Percentiles rank a stretch among this genome's conserved stretches.
Evolutionary conservation across 2,888 invertebrate genomes (phyloP).

Genomic region (Hedya salicella): DNA sequence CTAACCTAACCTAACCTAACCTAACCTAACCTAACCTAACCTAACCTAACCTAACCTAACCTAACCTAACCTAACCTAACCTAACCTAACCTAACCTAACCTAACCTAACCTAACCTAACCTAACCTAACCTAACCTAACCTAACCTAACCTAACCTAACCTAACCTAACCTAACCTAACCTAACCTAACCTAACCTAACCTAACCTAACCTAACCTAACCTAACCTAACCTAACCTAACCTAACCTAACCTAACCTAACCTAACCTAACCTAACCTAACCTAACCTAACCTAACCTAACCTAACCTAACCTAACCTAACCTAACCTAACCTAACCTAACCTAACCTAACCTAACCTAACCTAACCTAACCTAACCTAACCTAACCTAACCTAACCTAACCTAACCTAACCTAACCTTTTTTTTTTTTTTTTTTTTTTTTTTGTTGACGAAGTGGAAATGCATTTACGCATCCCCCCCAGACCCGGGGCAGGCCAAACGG

Average conservation of each 20-base stretch:
- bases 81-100: slow-evolving; percentile 43
- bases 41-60: slow-evolving; percentile 50
- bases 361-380: slow-evolving; percentile 46
- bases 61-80: slow-evolving; percentile 47
- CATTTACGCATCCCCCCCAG: too few species aligned
- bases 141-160: slow-evolving; percentile 29
- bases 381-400: slow-evolving; percentile 47
- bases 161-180: slow-evolving; percentile 22
- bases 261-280: slow-evolving; percentile 40
- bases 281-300: slow-evolving; percentile 40
- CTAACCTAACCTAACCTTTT: slow-evolving; percentile 47
- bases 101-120: slow-evolving; percentile 33
- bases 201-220: slow-evolving; percentile 26
- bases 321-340: slow-evolving; percentile 29
- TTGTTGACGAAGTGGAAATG: too few species aligned
- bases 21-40: slow-evolving; percentile 50
- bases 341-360: slow-evolving; percentile 39
- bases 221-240: slow-evolving; percentile 39
- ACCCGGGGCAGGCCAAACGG: too few species aligned
- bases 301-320: slow-evolving; percentile 33
- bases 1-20: slow-evolving; percentile 43
- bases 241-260: slow-evolving; percentile 40
- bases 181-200: slow-evolving; percentile 26
- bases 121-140: slow-evolving; percentile 27
- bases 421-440: too few species aligned